A percentile compares a stretch with the other conserved stretches of the same genome.
Evolutionary conservation across 1,140 invertebrate genomes (phyloP).

Genomic region (Heliconius hermathena): DNA sequence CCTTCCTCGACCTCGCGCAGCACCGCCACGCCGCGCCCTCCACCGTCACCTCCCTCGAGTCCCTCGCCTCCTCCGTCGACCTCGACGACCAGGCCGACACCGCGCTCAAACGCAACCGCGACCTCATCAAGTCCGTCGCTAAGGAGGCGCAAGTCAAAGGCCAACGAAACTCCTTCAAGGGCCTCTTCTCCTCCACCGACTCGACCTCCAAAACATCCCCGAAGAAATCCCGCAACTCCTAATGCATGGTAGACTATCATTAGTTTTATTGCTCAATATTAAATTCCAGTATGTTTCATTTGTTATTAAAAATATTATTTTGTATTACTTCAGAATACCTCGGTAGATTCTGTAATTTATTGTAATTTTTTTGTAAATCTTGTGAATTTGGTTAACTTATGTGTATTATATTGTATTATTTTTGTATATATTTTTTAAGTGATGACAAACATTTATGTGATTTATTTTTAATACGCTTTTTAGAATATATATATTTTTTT

Average conservation of each 20-base stretch:
- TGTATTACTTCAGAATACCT: constrained; percentile 12
- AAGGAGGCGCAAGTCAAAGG: constrained; percentile 73
- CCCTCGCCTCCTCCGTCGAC: constrained; percentile 68
- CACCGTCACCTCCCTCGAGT: constrained; percentile 71
- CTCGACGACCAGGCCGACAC: constrained; percentile 52
- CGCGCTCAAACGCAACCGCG: constrained; percentile 61
- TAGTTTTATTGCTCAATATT: constrained; percentile 32
- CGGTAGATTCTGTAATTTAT: not conserved
- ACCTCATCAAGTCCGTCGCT: constrained; percentile 54
- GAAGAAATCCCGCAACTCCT: constrained; percentile 57
- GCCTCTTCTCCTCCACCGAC: constrained; percentile 58
- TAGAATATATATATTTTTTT: not conserved
- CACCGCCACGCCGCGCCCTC: constrained; percentile 51
- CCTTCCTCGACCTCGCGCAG: constrained; percentile 52
- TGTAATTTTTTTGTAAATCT: not conserved
- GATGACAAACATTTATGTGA: not conserved
- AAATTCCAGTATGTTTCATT: constrained; percentile 18
- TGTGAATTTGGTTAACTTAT: too few species aligned
- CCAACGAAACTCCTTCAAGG: constrained; percentile 55
- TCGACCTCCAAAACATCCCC: constrained; percentile 46
- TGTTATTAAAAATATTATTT: constrained; percentile 16
- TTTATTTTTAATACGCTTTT: constrained; percentile 8
- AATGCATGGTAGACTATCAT: not conserved
- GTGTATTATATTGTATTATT: constrained; percentile 1
- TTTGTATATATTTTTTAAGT: not conserved